Percentiles rank a stretch among this genome's conserved stretches.
phyloP scores from a whole-genome alignment of 1,140 invertebrate genomes.

The Dreissena polymorpha region DNA sequence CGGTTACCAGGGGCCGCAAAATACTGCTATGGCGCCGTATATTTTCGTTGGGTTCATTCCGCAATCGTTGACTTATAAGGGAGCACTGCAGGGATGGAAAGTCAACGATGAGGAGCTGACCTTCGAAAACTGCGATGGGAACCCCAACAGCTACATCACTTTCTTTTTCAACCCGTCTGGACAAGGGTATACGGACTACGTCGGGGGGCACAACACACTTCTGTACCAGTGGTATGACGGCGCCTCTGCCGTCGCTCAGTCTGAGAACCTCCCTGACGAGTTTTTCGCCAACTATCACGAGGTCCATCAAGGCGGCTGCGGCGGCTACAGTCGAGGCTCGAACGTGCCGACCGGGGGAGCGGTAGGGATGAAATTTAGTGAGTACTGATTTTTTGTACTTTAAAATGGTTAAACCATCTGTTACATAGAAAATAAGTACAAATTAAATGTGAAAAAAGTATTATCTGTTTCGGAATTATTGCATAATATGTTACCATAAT shows the following conservation, averaged over 20 bases:
- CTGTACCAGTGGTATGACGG: slow-evolving; percentile 24
- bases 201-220: not conserved
- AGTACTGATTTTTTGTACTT: not conserved
- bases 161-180: slow-evolving; percentile 32
- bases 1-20: slow-evolving; percentile 10
- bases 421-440: too few species aligned
- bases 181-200: not conserved
- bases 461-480: too few species aligned
- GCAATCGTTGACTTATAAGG: not conserved
- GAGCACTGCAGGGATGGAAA: slow-evolving; percentile 12
- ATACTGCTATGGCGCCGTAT: slow-evolving; percentile 29
- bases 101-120: slow-evolving; percentile 13
- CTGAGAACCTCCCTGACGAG: slow-evolving; percentile 7
- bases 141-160: slow-evolving; percentile 36
- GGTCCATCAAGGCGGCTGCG: slow-evolving; percentile 51
- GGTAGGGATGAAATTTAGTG: slow-evolving; percentile 35
- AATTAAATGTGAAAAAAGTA: too few species aligned
- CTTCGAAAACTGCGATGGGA: slow-evolving; percentile 39
- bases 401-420: too few species aligned
- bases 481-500: too few species aligned
- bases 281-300: slow-evolving; percentile 40
- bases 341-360: not conserved
- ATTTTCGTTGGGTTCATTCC: slow-evolving; percentile 34
- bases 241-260: not conserved
- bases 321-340: slow-evolving; percentile 29